Conservation (phyloP, 2,888 invertebrate genomes). For the Campopleginae sp. region DNA sequence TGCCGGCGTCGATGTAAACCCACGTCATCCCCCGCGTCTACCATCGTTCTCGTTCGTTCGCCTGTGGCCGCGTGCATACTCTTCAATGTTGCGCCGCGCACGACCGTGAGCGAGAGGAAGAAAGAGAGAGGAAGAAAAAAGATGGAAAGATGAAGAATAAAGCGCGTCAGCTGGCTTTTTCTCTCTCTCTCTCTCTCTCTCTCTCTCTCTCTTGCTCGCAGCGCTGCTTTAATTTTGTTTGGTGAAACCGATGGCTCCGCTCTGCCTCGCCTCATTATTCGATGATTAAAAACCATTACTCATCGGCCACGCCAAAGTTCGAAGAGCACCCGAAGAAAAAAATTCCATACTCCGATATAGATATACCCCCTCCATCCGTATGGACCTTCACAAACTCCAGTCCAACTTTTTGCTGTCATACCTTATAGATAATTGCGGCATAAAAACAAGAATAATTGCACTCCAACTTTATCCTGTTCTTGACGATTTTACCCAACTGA, state of each 20-base stretch:
- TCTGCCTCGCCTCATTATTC: conserved; percentile 69
- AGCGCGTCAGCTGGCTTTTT: conserved; percentile 68
- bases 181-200: neutral
- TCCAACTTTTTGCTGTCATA: conserved; percentile 18
- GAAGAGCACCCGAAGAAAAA: conserved; percentile 32
- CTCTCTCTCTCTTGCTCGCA: conserved; percentile 16
- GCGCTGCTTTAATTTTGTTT: conserved; percentile 71
- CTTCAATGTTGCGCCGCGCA: conserved; percentile 42
- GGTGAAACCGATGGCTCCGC: conserved; percentile 65
- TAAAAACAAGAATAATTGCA: conserved; percentile 22
- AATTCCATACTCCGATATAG: conserved; percentile 9
- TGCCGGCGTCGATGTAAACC: conserved; percentile 41
- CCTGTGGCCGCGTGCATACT: conserved; percentile 55
- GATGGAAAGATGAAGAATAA: conserved; percentile 43
- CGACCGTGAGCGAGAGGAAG: neutral
- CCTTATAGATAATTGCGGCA: conserved; percentile 2
- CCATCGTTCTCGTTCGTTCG: conserved; percentile 61
- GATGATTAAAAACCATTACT: conserved; percentile 72
- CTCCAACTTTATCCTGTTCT: neutral
- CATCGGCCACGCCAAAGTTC: conserved; percentile 64
- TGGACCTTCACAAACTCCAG: neutral
- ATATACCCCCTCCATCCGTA: neutral
- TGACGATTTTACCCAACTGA: neutral
- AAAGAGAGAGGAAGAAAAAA: conserved; percentile 6
- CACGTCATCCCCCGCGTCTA: conserved; percentile 52